phyloP scores from a whole-genome alignment of 1,140 invertebrate genomes.

The Bacillus rossius region DNA sequence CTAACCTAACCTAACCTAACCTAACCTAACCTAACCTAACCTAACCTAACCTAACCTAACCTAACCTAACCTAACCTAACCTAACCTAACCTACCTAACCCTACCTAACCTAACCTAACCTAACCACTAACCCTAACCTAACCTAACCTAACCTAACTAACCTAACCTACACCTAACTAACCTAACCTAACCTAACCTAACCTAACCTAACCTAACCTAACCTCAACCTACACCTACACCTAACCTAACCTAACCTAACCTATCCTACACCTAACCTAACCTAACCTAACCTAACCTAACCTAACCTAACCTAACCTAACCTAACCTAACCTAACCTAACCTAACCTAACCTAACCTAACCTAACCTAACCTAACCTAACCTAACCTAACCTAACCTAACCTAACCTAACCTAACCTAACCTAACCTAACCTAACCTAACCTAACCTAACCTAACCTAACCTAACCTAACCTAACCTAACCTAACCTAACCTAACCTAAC shows the following conservation, averaged over 20 bases:
- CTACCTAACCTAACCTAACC: no score
- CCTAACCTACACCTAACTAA: no score
- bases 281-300: conserved; percentile 18
- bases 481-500: no score
- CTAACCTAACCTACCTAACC: no score
- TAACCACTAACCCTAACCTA: no score
- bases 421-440: conserved; percentile 18
- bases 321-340: conserved; percentile 17
- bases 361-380: conserved; percentile 11
- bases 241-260: conserved; percentile 18
- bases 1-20: no score
- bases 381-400: conserved; percentile 16
- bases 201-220: not conserved
- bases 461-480: no score
- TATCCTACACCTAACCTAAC: conserved; percentile 18
- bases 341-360: conserved; percentile 11
- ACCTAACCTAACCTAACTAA: no score
- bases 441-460: conserved; percentile 10
- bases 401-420: conserved; percentile 19
- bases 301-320: conserved; percentile 18
- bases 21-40: no score
- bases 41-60: no score
- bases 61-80: no score
- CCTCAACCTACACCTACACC: conserved; percentile 2
- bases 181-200: no score